A percentile compares a stretch with the other conserved stretches of the same genome.
phyloP scores from a whole-genome alignment of 1,140 invertebrate species.

The Mactra quadrangularis region DNA sequence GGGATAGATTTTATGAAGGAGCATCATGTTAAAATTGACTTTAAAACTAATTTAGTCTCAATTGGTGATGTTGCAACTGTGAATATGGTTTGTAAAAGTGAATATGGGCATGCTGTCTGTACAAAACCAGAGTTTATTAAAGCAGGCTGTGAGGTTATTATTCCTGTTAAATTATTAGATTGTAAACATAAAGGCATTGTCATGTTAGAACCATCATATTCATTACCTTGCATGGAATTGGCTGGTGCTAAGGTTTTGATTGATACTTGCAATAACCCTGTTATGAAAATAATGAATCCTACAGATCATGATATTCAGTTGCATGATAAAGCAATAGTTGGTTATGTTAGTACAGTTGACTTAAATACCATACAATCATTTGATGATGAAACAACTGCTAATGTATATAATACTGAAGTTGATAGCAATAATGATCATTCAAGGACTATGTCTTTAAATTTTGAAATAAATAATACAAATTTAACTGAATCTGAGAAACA shows the following conservation, averaged over 20 bases:
- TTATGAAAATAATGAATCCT: slow-evolving; percentile 56
- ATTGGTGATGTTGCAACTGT: slow-evolving; percentile 11
- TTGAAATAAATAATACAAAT: slow-evolving; percentile 49
- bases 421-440: neutral
- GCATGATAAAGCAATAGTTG: neutral
- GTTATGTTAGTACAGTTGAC: slow-evolving; percentile 14
- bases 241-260: no score
- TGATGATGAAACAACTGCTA: neutral
- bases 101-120: neutral
- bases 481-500: slow-evolving; percentile 44
- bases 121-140: neutral
- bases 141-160: neutral
- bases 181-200: neutral
- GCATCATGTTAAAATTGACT: slow-evolving; percentile 50
- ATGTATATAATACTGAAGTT: slow-evolving; percentile 6
- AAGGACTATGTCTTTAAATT: neutral
- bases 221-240: no score
- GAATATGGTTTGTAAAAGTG: neutral
- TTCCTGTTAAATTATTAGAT: neutral
- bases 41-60: slow-evolving; percentile 26
- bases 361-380: neutral
- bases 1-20: slow-evolving; percentile 58
- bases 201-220: neutral
- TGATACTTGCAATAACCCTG: no score
- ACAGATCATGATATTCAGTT: slow-evolving; percentile 32